Base-by-base conservation (phyloP, 1,140 invertebrate species). In the Stenopsyche tienmushanensis region DNA sequence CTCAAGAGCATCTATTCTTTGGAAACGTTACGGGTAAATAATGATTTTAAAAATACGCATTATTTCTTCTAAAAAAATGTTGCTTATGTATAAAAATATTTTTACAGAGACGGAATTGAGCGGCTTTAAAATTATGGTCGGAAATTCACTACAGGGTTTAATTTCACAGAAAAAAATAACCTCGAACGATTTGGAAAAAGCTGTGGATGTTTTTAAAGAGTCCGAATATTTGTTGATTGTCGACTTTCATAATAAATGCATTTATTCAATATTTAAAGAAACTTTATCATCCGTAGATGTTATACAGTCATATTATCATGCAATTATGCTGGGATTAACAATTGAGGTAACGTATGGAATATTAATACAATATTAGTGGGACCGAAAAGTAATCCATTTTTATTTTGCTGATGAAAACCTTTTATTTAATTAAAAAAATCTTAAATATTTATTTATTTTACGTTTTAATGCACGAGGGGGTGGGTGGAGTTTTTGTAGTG, bases 261-360 rank as follows among this genome's bases (percentile, higher is more conserved):
- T 87, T 73, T 75, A 78, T 66, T 72, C 86, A 2, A 67, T 79
- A 45, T 59, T 86, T 0, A 75, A 79, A 53, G 76, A 82, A 53
- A 66, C 77, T 41, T 72, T 75, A 17, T 67, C 53, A 2, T 67
- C 78, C 1, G 69, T 73, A 23, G 80, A 83, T 60, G 71, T 84
- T n/a, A 64, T 87, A 1, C 78, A 82, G 71, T 81, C 81, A n/a
- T 87, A 85, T 72, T 84, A 83, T 54, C 79, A 85, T 66, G 82
- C 80, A 23, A 74, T 81, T 2, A 58, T 85, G 47, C 73, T 78
- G 29, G 79, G 78, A 74, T n/a, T n/a, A n/a, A n/a, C n/a, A n/a
- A n/a, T n/a, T n/a, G n/a, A n/a, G n/a, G n/a, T n/a, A n/a, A n/a
- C n/a, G n/a, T n/a, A n/a, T n/a, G n/a, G n/a, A n/a, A n/a, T n/a